These are phyloP conservation scores for Dendrolimus houi DNA, from an alignment of 2,888 invertebrate species.

Conservation along the genomic window DNA sequence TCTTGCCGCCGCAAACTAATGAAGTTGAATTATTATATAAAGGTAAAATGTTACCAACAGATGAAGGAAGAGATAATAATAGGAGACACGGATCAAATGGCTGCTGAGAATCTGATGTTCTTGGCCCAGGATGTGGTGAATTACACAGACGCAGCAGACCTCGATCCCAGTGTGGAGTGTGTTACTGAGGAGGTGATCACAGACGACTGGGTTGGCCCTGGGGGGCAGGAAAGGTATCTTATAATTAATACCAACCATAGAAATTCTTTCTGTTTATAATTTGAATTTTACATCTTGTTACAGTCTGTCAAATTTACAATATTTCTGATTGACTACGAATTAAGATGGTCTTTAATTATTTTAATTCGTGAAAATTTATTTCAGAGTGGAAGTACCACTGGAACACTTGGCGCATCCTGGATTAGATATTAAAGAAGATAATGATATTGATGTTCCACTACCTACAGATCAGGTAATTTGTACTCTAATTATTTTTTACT, in stretches of 20 bases:
- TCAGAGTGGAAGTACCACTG: conserved; percentile 81
- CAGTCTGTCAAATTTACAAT: too few species aligned
- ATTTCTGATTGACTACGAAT: too few species aligned
- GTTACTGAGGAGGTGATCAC: conserved; percentile 89
- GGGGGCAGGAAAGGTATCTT: conserved; percentile 81
- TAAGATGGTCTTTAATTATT: neutral
- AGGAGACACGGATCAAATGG: conserved; percentile 75
- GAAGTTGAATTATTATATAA: too few species aligned
- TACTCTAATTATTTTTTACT: neutral
- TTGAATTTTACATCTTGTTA: too few species aligned
- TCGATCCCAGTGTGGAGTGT: conserved; percentile 71
- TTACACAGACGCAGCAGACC: conserved; percentile 52
- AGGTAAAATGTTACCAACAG: neutral
- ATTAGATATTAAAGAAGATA: conserved; percentile 74
- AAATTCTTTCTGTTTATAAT: neutral
- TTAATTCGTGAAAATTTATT: conserved; percentile 16
- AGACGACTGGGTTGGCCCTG: conserved; percentile 86
- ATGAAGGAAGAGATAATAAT: conserved; percentile 44
- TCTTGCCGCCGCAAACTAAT: too few species aligned
- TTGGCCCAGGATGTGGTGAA: conserved; percentile 75
- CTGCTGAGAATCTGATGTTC: conserved; percentile 79
- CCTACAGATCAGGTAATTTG: conserved; percentile 87
- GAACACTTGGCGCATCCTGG: conserved; percentile 72
- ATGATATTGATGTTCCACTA: conserved; percentile 84
- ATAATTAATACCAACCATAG: neutral